Evolutionary conservation across 2,888 invertebrate genomes (phyloP), one percentile per base, ranked within the genome.

Genomic region (Empis stercorea): DNA sequence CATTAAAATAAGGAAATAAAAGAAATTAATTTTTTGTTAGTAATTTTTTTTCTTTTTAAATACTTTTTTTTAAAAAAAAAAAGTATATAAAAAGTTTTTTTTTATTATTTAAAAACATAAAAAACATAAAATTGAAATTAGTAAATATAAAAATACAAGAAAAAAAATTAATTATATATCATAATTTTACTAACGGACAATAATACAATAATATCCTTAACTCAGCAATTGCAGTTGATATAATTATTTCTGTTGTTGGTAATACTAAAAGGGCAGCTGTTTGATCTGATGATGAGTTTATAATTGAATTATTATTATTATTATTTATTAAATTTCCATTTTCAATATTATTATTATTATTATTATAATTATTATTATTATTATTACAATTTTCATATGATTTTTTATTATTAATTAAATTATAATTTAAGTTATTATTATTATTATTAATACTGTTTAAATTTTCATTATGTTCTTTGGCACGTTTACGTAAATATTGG

Each of bases 401-500:
- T 27, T 20, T 40, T 27, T 10, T 23, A 40, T 23, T 23, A 40
- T 40, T 27, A 40, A 9, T 14, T 23, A 10, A 17, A 17, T 38
- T 38, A 34, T 14, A 5, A 44, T n/a, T n/a, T n/a, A n/a, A n/a
- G n/a, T 10, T 14, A 34, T 34, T 20, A 36, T 34, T 13, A 44
- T 44, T 23, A 44, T 37, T 16, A 42, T 43, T 34, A 43, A 30
- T 49, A 30, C 47, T 43, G 30, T 44, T 45, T 38, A 17, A 17
- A 38, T 17, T 7, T 34, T 13, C n/a, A 34, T 23, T 43, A 40
- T 45, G 17, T 49, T 57, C 48, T 44, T 52, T 50, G 27, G 50
- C 44, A 48, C 50, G 50, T 43, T 48, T 50, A 10, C 43, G 49
- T 46, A 54, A 48, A 48, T 55, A 55, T 46, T 55, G 54, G 27